These are phyloP conservation scores for Cryptus armator DNA, from an alignment of 2,888 invertebrate genomes.

Conservation along the genomic window DNA sequence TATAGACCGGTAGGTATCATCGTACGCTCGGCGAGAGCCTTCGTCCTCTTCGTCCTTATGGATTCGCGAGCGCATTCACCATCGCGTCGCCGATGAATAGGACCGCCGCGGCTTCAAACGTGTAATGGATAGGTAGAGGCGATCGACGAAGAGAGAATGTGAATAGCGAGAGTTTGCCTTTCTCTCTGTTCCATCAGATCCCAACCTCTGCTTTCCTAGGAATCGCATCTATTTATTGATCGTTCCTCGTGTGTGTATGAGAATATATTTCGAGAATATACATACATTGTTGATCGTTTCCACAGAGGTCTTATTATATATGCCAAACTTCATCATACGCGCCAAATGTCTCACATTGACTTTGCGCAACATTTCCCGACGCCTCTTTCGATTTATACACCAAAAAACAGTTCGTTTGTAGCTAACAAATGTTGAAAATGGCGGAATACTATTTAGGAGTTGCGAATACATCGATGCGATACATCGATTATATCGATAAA, in stretches of 20 bases:
- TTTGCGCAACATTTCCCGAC: not conserved
- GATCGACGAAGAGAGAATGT: constrained; percentile 24
- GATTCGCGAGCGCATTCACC: constrained; percentile 2
- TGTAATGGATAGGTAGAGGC: constrained; percentile 72
- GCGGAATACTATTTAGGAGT: too few relatives aligned
- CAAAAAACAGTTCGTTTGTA: too few relatives aligned
- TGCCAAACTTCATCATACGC: not conserved
- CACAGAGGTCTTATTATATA: too few relatives aligned
- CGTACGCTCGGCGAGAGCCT: constrained; percentile 52
- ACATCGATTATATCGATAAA: too few relatives aligned
- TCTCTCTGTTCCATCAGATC: constrained; percentile 18
- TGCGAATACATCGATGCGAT: too few relatives aligned
- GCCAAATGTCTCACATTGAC: not conserved
- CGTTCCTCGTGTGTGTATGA: constrained; percentile 57
- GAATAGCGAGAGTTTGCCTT: not conserved
- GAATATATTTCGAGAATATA: constrained; percentile 6
- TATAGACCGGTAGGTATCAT: constrained; percentile 28
- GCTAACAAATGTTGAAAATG: too few relatives aligned
- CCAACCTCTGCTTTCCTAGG: constrained; percentile 69
- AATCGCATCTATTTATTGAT: constrained; percentile 80
- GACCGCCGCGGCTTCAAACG: constrained; percentile 15
- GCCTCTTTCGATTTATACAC: not conserved
- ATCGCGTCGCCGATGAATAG: not conserved
- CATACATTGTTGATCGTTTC: constrained; percentile 65
- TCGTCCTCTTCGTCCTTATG: constrained; percentile 60